phyloP scores from a whole-genome alignment of 2,113 vertebrate genomes.

The Oxygymnocypris stewartii region DNA sequence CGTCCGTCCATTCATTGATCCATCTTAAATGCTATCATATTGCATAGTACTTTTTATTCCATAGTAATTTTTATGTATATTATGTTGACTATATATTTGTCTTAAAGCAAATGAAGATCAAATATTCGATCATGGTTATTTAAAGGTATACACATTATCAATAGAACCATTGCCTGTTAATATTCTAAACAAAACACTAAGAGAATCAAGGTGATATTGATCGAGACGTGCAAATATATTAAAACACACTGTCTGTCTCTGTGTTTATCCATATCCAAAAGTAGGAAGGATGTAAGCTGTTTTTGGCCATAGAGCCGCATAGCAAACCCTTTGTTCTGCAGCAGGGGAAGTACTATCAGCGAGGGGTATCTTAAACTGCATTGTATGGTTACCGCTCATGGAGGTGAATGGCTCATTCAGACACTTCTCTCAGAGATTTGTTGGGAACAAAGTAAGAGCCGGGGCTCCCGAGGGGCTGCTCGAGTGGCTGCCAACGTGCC shows the following conservation, averaged over 20 bases:
- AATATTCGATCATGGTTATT: not conserved
- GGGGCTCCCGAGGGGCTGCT: slow-evolving; percentile 62
- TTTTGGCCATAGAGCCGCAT: slow-evolving; percentile 75
- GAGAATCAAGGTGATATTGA: slow-evolving; percentile 53
- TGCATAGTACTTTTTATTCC: not conserved
- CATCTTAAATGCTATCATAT: not conserved
- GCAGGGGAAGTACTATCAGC: slow-evolving; percentile 71
- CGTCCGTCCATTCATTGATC: not conserved
- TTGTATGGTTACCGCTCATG: slow-evolving; percentile 67
- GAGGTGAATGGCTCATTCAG: slow-evolving; percentile 71
- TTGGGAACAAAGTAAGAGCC: slow-evolving; percentile 67
- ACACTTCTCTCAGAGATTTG: slow-evolving; percentile 59
- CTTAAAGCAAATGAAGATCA: not conserved
- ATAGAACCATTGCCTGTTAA: not conserved
- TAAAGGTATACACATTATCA: not conserved
- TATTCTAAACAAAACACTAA: slow-evolving; percentile 64
- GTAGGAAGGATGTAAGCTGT: slow-evolving; percentile 79
- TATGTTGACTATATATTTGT: not conserved
- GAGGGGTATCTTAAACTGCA: slow-evolving; percentile 75
- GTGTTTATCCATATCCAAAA: slow-evolving; percentile 71
- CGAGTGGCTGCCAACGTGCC: slow-evolving; percentile 80
- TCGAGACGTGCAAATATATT: slow-evolving; percentile 69
- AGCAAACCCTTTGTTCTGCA: slow-evolving; percentile 72
- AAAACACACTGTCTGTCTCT: slow-evolving; percentile 73
- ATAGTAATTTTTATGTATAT: not conserved